Percentiles rank a stretch among this genome's conserved stretches.
Evolutionary conservation across 2,113 vertebrate species (phyloP).

Genomic region (Salvator merianae): DNA sequence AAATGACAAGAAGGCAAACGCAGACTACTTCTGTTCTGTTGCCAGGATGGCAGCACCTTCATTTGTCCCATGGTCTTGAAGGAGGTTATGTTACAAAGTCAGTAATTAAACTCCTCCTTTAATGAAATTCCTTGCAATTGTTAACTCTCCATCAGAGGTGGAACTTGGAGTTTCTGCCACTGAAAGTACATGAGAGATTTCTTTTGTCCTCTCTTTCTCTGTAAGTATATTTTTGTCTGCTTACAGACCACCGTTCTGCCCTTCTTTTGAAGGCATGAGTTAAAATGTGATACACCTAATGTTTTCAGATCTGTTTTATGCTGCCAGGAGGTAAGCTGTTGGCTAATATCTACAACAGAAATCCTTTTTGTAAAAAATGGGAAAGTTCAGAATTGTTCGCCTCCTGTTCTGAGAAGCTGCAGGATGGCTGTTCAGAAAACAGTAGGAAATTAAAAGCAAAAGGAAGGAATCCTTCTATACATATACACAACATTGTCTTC

Average conservation of each 20-base stretch:
- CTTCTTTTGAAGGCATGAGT: background rate
- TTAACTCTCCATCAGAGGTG: background rate
- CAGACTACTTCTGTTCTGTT: no score
- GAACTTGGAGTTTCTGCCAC: background rate
- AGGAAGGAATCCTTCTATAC: background rate
- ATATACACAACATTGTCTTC: background rate
- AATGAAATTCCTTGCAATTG: background rate
- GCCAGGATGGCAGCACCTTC: no score
- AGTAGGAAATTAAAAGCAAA: background rate
- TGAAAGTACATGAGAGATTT: background rate
- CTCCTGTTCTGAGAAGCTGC: conserved; percentile 4
- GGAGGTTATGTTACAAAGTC: background rate
- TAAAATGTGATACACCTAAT: background rate
- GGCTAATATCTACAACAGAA: background rate
- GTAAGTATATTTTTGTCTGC: no score
- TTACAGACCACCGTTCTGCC: background rate
- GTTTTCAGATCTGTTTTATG: conserved; percentile 9
- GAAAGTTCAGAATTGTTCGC: background rate
- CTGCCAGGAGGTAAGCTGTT: background rate
- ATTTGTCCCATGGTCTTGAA: no score
- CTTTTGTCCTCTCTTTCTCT: background rate
- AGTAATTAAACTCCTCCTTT: background rate
- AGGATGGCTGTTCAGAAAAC: conserved; percentile 20
- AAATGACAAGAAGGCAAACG: no score
- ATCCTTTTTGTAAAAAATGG: background rate